These are phyloP conservation scores for Anorthoa munda DNA, from an alignment of 2,888 invertebrate species.

Conservation along the genomic window DNA sequence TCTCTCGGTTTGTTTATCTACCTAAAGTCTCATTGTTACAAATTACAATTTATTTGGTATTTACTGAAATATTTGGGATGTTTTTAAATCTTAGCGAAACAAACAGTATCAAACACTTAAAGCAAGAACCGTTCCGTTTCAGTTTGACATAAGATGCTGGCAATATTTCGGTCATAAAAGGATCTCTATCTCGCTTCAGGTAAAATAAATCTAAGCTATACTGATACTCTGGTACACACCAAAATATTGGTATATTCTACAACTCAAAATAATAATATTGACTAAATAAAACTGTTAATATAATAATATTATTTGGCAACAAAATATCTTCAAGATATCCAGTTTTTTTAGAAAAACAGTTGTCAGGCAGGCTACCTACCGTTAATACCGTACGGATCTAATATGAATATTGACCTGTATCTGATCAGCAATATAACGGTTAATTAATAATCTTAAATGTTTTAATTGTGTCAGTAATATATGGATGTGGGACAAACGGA, in stretches of 20 bases:
- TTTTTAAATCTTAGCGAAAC: not conserved
- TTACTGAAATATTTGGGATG: not conserved
- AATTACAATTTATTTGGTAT: not conserved
- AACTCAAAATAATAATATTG: not conserved
- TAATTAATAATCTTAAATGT: slow-evolving; percentile 48
- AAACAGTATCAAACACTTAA: no score
- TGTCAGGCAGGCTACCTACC: slow-evolving; percentile 33
- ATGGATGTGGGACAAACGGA: slow-evolving; percentile 40
- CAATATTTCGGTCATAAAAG: not conserved
- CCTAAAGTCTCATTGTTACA: slow-evolving; percentile 96
- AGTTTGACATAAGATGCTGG: not conserved
- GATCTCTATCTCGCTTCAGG: not conserved
- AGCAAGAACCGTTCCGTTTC: not conserved
- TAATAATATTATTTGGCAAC: slow-evolving; percentile 27
- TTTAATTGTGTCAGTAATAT: slow-evolving; percentile 57
- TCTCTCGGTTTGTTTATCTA: slow-evolving; percentile 98
- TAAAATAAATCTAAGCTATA: not conserved
- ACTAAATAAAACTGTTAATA: slow-evolving; percentile 2
- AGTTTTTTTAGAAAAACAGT: slow-evolving; percentile 44
- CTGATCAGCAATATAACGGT: slow-evolving; percentile 48
- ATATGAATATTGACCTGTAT: slow-evolving; percentile 52
- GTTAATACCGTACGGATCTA: slow-evolving; percentile 53
- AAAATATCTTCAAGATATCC: slow-evolving; percentile 32
- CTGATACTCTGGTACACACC: not conserved
- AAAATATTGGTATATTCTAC: not conserved